Conservation (phyloP, 2,113 vertebrate species). For the Stigmatopora argus region DNA sequence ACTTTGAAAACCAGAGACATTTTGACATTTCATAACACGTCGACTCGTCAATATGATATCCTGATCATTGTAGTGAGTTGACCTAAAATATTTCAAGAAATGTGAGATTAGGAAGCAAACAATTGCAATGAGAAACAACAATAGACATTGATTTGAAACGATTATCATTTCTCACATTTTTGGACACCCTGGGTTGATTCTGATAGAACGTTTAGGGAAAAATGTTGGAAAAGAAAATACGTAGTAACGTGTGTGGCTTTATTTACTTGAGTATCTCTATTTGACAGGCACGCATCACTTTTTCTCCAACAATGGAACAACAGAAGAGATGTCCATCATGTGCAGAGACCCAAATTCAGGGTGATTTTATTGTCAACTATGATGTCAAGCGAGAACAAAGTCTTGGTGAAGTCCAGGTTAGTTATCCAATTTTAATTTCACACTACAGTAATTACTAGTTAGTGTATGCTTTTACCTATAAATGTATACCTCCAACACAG, state of each 20-base stretch:
- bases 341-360: conserved; percentile 71
- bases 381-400: conserved; percentile 73
- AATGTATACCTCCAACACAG: neutral
- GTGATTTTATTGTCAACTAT: conserved; percentile 80
- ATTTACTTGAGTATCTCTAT: rapidly evolving
- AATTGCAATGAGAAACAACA: too few species aligned
- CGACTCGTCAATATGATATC: too few species aligned
- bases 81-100: too few species aligned
- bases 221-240: too few species aligned
- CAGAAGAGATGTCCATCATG: conserved; percentile 77
- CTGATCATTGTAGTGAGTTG: too few species aligned
- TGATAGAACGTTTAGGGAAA: too few species aligned
- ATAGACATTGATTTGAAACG: too few species aligned
- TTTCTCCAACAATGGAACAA: conserved; percentile 71
- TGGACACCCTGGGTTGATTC: too few species aligned
- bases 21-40: too few species aligned
- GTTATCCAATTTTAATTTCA: neutral
- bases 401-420: conserved; percentile 78
- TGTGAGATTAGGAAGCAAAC: too few species aligned
- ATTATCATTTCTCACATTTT: too few species aligned
- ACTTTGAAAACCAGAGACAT: too few species aligned
- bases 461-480: neutral
- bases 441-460: neutral
- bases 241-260: neutral
- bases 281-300: conserved; percentile 61